Percentiles rank a stretch among this genome's conserved stretches.
phyloP scores from a whole-genome alignment of 2,888 invertebrate genomes.

The Lysandra coridon region DNA sequence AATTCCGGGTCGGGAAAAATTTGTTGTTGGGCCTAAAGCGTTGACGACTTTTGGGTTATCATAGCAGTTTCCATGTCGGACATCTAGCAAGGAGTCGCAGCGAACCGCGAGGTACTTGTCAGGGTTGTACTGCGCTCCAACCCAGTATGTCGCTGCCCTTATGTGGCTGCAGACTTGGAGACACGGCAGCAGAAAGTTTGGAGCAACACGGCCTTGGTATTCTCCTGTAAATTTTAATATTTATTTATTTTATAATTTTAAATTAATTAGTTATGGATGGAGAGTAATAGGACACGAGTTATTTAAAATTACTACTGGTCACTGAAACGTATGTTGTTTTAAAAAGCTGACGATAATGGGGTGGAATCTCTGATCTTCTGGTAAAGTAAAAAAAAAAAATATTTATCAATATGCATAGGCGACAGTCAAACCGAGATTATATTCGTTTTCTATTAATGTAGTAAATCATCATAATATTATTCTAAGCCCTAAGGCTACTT shows the following conservation, averaged over 20 bases:
- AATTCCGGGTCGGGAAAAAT: constrained; percentile 62
- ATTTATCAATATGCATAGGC: too few relatives aligned
- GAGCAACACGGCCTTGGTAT: constrained; percentile 59
- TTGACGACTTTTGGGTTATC: constrained; percentile 49
- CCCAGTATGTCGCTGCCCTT: constrained; percentile 61
- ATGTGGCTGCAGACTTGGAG: constrained; percentile 68
- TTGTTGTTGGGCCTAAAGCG: constrained; percentile 59
- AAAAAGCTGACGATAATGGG: too few relatives aligned
- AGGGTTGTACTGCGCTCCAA: constrained; percentile 51
- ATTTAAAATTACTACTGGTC: too few relatives aligned
- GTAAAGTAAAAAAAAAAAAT: too few relatives aligned
- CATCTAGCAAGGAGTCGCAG: constrained; percentile 57
- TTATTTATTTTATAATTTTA: neutral
- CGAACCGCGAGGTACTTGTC: constrained; percentile 59
- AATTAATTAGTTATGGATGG: too few relatives aligned
- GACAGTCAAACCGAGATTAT: too few relatives aligned
- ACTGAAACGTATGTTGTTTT: too few relatives aligned
- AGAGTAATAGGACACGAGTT: too few relatives aligned
- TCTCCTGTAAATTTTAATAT: constrained; percentile 54
- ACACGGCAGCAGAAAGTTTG: constrained; percentile 64
- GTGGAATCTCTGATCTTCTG: too few relatives aligned
- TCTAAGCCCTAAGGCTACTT: too few relatives aligned
- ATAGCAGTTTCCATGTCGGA: constrained; percentile 61
- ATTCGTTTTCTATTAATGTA: too few relatives aligned
- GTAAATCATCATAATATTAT: too few relatives aligned